Percentiles rank a stretch among this genome's conserved stretches.
Evolutionary conservation across 2,113 vertebrate species (phyloP).

Genomic region (Orientallactaga bullata): DNA sequence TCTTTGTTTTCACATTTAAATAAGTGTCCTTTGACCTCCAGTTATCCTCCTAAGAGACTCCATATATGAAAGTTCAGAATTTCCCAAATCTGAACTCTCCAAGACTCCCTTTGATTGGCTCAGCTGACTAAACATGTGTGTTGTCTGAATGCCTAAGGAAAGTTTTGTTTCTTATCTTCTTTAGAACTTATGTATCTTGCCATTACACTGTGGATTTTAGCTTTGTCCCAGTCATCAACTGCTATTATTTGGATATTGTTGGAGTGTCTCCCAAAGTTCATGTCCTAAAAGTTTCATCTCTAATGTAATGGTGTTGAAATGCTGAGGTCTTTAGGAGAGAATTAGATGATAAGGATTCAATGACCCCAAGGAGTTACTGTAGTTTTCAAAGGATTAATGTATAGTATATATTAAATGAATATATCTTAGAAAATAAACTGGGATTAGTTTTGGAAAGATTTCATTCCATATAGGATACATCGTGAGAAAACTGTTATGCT

Average conservation of each 20-base stretch:
- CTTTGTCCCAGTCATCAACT: background rate
- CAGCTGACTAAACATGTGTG: background rate
- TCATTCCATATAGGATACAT: background rate
- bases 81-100: background rate
- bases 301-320: background rate
- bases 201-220: background rate
- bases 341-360: background rate
- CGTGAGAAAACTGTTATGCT: background rate
- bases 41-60: background rate
- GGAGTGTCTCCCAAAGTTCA: background rate
- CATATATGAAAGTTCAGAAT: background rate
- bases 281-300: background rate
- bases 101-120: background rate
- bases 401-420: too few relatives aligned
- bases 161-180: background rate
- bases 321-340: background rate
- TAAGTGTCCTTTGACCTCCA: background rate
- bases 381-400: background rate
- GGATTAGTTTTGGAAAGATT: background rate
- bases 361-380: background rate
- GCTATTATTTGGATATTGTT: background rate
- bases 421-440: background rate
- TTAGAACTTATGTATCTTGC: background rate
- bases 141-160: background rate
- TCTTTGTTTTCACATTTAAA: slow-evolving; percentile 1